phyloP scores from a whole-genome alignment of 2,888 invertebrate genomes.

The Dolomedes plantarius region DNA sequence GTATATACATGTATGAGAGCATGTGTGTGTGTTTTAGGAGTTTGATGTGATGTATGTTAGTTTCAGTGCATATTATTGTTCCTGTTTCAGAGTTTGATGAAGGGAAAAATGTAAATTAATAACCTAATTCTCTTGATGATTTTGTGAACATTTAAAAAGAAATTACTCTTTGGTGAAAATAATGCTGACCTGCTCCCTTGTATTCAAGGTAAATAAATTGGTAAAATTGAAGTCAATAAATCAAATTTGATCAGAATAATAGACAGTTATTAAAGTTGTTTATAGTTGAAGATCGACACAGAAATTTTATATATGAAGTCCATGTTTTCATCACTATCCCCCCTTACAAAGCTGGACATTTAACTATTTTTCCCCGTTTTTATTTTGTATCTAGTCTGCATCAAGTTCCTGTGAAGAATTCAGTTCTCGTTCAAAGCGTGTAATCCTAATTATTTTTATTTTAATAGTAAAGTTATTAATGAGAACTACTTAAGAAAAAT shows the following conservation, averaged over 20 bases:
- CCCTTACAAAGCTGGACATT: neutral
- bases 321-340: too few species aligned
- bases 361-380: constrained; percentile 18
- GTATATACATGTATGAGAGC: neutral
- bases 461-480: too few species aligned
- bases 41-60: neutral
- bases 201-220: constrained; percentile 5
- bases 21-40: neutral
- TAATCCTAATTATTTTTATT: too few species aligned
- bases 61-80: neutral
- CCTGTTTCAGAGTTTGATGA: neutral
- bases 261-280: constrained; percentile 23
- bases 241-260: neutral
- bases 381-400: constrained; percentile 56
- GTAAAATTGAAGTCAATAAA: neutral
- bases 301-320: neutral
- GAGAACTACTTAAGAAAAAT: too few species aligned
- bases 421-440: neutral
- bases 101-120: too few species aligned
- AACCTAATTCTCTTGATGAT: neutral
- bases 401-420: constrained; percentile 58
- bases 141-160: neutral
- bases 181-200: constrained; percentile 30
- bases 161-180: neutral
- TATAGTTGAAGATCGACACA: neutral